These are phyloP conservation scores for Eurystomus glaucurus DNA, from an alignment of 2,797 vertebrate genomes.

Conservation along the genomic window DNA sequence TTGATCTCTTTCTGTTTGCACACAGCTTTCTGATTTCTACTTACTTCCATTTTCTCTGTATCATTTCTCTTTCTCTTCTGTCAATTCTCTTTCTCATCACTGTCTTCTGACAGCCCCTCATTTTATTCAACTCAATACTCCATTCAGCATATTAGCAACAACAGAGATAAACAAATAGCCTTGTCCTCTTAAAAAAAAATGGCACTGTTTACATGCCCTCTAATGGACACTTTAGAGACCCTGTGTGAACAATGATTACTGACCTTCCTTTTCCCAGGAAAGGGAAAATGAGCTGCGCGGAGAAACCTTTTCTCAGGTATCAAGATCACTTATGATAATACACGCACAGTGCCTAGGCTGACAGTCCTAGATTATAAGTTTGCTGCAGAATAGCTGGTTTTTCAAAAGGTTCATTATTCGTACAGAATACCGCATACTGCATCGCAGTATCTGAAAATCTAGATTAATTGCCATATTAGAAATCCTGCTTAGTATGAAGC, in stretches of 20 bases:
- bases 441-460: neutral
- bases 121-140: neutral
- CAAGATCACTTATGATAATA: neutral
- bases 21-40: neutral
- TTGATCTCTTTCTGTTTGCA: neutral
- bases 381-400: neutral
- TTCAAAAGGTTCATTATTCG: neutral
- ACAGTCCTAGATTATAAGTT: neutral
- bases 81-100: neutral
- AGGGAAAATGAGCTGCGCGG: accelerated
- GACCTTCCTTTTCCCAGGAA: neutral
- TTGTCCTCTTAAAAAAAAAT: neutral
- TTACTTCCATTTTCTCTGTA: neutral
- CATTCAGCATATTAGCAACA: neutral
- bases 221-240: neutral
- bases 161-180: neutral
- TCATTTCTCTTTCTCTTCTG: neutral
- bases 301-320: neutral
- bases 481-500: neutral
- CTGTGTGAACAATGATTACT: neutral
- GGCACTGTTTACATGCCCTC: neutral
- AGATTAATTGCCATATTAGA: neutral
- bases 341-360: neutral
- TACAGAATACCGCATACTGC: neutral
- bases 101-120: neutral